Percentiles rank a stretch among this genome's conserved stretches.
Evolutionary conservation across 2,888 invertebrate species (phyloP).

Genomic region (Entomobrya proxima): DNA sequence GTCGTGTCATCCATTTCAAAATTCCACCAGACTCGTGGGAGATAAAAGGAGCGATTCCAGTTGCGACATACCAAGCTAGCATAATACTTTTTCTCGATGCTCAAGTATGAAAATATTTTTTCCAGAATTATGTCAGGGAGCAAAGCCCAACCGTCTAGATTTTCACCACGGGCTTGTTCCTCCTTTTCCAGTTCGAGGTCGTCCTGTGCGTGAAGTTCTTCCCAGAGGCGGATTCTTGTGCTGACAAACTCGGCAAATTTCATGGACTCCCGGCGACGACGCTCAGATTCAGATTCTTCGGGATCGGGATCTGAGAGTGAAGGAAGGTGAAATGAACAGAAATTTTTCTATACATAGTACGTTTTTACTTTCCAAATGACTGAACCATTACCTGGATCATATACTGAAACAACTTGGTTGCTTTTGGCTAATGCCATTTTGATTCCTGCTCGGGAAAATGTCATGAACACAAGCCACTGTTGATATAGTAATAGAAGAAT

Average conservation of each 20-base stretch:
- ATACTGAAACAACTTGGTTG: slow-evolving; percentile 31
- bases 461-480: slow-evolving; percentile 18
- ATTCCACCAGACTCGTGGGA: slow-evolving; percentile 86
- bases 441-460: slow-evolving; percentile 34
- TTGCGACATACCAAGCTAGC: slow-evolving; percentile 84
- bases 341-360: background rate
- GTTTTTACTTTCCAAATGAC: background rate
- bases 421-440: slow-evolving; percentile 37
- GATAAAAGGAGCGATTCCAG: slow-evolving; percentile 85
- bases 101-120: slow-evolving; percentile 84
- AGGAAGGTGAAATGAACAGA: background rate
- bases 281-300: slow-evolving; percentile 25
- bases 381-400: slow-evolving; percentile 10
- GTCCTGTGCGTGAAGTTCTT: slow-evolving; percentile 44
- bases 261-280: slow-evolving; percentile 29
- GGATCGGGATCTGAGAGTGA: background rate
- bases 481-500: background rate
- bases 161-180: slow-evolving; percentile 69
- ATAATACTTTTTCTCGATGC: slow-evolving; percentile 84
- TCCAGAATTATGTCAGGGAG: slow-evolving; percentile 86
- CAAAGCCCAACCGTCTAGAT: slow-evolving; percentile 80
- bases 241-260: slow-evolving; percentile 47
- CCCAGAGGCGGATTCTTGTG: slow-evolving; percentile 46
- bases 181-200: background rate
- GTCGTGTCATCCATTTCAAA: slow-evolving; percentile 86